Conservation (phyloP, 2,888 invertebrate species). For the Sabellastarte sp. region DNA sequence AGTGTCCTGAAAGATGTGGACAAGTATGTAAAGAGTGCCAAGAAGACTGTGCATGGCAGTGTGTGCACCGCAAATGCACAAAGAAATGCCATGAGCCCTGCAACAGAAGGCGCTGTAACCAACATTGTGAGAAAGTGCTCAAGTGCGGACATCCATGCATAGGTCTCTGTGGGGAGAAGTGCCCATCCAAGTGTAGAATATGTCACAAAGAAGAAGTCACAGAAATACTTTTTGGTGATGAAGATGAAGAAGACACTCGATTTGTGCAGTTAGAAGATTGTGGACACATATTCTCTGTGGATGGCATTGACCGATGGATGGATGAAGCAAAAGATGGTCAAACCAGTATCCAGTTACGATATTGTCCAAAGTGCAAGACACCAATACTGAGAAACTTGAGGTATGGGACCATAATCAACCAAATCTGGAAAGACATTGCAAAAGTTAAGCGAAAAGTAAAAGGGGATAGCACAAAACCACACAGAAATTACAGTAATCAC, state of each 20-base stretch:
- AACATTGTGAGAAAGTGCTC: slow-evolving; percentile 48
- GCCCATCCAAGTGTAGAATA: slow-evolving; percentile 66
- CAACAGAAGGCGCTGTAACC: slow-evolving; percentile 48
- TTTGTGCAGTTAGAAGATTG: slow-evolving; percentile 53
- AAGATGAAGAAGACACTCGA: slow-evolving; percentile 64
- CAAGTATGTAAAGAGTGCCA: slow-evolving; percentile 47
- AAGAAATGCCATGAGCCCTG: slow-evolving; percentile 57
- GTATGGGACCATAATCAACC: slow-evolving; percentile 64
- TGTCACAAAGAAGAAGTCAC: slow-evolving; percentile 61
- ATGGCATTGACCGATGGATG: slow-evolving; percentile 53
- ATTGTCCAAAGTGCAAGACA: slow-evolving; percentile 67
- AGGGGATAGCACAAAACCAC: not conserved
- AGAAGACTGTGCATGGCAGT: slow-evolving; percentile 54
- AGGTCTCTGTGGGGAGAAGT: slow-evolving; percentile 74
- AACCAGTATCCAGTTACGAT: slow-evolving; percentile 42
- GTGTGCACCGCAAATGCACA: slow-evolving; percentile 47
- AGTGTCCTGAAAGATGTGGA: slow-evolving; percentile 44
- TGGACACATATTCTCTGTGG: slow-evolving; percentile 53
- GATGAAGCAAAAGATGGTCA: slow-evolving; percentile 9
- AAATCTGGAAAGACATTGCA: slow-evolving; percentile 55
- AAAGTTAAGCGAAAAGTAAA: slow-evolving; percentile 38
- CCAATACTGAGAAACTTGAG: slow-evolving; percentile 65
- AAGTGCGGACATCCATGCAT: slow-evolving; percentile 67
- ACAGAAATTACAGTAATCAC: no score
- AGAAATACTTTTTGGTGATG: slow-evolving; percentile 60